Conservation (phyloP, 2,113 vertebrate species). For the Oncorhynchus kisutch region DNA sequence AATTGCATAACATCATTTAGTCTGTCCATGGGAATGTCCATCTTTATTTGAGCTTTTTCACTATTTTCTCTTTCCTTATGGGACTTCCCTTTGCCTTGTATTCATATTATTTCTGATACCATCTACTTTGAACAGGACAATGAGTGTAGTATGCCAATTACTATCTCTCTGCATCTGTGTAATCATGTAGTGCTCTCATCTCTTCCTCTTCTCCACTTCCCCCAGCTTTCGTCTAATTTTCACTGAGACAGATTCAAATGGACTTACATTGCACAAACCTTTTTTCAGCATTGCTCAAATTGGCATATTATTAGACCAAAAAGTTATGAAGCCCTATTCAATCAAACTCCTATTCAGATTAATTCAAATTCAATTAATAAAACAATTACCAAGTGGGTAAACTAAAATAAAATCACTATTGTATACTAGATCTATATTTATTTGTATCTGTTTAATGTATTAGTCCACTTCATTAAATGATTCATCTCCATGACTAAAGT, state of each 20-base stretch:
- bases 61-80: slow-evolving; percentile 30
- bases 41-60: slow-evolving; percentile 37
- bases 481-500: too few relatives aligned
- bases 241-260: slow-evolving; percentile 14
- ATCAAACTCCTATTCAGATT: too few relatives aligned
- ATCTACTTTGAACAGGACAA: slow-evolving; percentile 48
- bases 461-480: too few relatives aligned
- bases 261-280: neutral
- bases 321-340: too few relatives aligned
- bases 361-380: too few relatives aligned
- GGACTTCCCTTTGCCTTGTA: slow-evolving; percentile 27
- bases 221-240: slow-evolving; percentile 24
- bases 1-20: slow-evolving; percentile 31
- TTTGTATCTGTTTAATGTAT: too few relatives aligned
- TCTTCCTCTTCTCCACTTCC: slow-evolving; percentile 29
- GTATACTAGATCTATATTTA: too few relatives aligned
- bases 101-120: slow-evolving; percentile 38
- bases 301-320: neutral
- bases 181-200: slow-evolving; percentile 30
- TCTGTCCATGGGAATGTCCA: slow-evolving; percentile 44
- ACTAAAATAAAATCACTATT: too few relatives aligned
- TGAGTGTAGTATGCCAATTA: slow-evolving; percentile 30
- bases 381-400: too few relatives aligned
- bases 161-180: slow-evolving; percentile 38
- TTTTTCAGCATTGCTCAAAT: neutral